Conservation (phyloP, 2,888 invertebrate species). For the Papilio elwesi region DNA sequence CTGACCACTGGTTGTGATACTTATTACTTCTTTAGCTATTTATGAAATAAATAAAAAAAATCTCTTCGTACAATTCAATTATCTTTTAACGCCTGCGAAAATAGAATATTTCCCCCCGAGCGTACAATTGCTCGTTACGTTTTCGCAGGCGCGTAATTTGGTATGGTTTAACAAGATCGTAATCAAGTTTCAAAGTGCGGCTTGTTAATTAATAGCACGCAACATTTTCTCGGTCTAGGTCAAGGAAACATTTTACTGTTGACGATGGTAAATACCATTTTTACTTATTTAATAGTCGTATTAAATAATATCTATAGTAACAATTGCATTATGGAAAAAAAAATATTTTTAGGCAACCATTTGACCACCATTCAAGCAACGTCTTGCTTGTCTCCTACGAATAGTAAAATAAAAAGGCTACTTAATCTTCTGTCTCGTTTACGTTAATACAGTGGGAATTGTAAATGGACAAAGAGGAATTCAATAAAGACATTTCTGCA, state of each 20-base stretch:
- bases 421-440: background rate
- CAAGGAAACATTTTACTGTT: background rate
- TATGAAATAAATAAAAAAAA: background rate
- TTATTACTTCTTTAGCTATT: background rate
- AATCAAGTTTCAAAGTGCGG: slow-evolving; percentile 26
- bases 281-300: background rate
- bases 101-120: slow-evolving; percentile 2
- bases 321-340: too few relatives aligned
- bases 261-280: background rate
- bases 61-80: background rate
- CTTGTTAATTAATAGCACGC: slow-evolving; percentile 10
- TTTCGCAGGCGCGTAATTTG: slow-evolving; percentile 36
- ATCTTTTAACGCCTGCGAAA: slow-evolving; percentile 28
- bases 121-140: slow-evolving; percentile 37
- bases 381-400: too few relatives aligned
- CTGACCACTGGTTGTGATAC: too few relatives aligned
- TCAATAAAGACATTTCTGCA: slow-evolving; percentile 8
- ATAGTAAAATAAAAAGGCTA: too few relatives aligned
- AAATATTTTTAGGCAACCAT: too few relatives aligned
- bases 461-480: slow-evolving; percentile 3
- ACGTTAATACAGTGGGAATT: background rate
- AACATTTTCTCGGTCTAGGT: slow-evolving; percentile 15
- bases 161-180: slow-evolving; percentile 19
- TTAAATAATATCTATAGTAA: too few relatives aligned
- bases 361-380: too few relatives aligned